phyloP scores from a whole-genome alignment of 1,140 invertebrate species.

The Yoshiicerus persimilis region DNA sequence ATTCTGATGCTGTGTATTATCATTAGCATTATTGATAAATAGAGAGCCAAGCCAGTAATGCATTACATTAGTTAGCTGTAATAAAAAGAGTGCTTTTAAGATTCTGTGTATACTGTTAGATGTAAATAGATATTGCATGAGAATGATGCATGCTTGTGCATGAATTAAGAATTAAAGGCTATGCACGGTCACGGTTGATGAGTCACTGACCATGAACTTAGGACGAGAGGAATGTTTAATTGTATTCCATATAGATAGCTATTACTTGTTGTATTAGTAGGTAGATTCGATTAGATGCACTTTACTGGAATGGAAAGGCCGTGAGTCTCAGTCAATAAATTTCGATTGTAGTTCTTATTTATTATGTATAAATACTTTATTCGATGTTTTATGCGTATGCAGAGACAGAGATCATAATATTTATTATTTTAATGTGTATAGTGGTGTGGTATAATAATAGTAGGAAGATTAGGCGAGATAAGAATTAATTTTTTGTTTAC shows the following conservation, averaged over 20 bases:
- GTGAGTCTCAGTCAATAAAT: background rate
- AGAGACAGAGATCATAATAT: background rate
- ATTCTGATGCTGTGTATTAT: background rate
- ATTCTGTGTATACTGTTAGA: background rate
- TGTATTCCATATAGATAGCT: background rate
- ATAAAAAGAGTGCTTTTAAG: background rate
- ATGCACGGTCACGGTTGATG: slow-evolving; percentile 35
- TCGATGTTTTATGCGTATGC: background rate
- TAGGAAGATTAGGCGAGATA: background rate
- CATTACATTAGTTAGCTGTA: background rate
- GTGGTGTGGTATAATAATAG: background rate
- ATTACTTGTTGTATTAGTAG: background rate
- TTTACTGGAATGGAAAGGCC: background rate
- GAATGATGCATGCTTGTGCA: background rate
- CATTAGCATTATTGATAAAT: background rate
- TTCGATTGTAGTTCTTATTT: background rate
- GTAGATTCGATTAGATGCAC: background rate
- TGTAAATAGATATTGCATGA: background rate
- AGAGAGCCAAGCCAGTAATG: background rate
- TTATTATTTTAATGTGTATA: background rate
- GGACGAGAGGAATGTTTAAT: background rate
- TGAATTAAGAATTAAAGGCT: slow-evolving; percentile 18
- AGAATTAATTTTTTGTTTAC: background rate
- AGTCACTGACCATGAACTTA: slow-evolving; percentile 39
- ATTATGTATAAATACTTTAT: background rate